A percentile compares a stretch with the other conserved stretches of the same genome.
Evolutionary conservation across 2,113 vertebrate genomes (phyloP).

Genomic region (Cnemophilus loriae): DNA sequence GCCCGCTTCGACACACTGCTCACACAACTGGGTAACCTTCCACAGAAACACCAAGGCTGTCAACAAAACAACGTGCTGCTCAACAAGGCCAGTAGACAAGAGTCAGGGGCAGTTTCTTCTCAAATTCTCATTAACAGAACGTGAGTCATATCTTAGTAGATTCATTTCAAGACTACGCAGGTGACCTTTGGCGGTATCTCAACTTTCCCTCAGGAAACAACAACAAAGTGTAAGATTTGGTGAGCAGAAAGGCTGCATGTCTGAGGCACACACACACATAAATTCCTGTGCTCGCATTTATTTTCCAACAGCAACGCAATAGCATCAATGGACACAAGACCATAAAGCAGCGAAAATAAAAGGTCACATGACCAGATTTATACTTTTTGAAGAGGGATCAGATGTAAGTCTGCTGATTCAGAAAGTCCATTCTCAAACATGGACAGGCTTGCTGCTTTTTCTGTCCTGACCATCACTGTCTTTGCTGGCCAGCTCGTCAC

Average conservation of each 20-base stretch:
- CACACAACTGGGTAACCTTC: background rate
- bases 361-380: background rate
- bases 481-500: accelerated
- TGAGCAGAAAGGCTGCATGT: background rate
- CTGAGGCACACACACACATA: accelerated
- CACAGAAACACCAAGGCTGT: background rate
- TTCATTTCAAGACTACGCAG: accelerated
- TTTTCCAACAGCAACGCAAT: background rate
- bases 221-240: accelerated
- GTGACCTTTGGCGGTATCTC: accelerated
- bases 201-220: background rate
- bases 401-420: accelerated
- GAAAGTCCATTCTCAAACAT: background rate
- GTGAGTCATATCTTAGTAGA: accelerated
- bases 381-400: background rate
- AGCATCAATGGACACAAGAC: accelerated
- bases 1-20: background rate
- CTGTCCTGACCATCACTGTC: background rate
- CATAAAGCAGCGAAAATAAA: background rate
- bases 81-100: background rate
- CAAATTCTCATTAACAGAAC: background rate
- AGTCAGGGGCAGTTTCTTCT: background rate
- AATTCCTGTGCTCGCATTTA: accelerated
- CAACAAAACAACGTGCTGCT: background rate
- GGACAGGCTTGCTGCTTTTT: accelerated